Conservation (phyloP, 2,797 vertebrate genomes). For the Chaenodraco wilsoni region DNA sequence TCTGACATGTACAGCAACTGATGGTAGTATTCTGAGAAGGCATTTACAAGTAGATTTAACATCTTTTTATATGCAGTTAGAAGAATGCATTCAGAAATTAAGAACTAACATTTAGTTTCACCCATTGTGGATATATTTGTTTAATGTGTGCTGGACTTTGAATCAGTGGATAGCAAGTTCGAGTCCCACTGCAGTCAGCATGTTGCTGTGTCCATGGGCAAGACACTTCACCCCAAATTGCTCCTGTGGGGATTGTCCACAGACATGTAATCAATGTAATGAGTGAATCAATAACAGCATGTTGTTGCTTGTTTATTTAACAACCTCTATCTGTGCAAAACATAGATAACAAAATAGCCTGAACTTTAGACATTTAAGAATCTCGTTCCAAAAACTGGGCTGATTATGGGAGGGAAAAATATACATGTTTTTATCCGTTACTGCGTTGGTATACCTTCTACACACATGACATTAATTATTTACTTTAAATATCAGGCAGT, state of each 20-base stretch:
- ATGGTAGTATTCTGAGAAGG: neutral
- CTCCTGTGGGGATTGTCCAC: too few species aligned
- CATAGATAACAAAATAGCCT: neutral
- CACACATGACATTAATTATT: neutral
- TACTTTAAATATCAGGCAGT: neutral
- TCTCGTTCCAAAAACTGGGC: neutral
- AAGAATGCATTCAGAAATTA: too few species aligned
- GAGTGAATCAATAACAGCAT: neutral
- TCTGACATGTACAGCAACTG: neutral
- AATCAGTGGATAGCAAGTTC: too few species aligned
- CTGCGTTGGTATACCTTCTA: neutral
- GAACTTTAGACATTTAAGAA: neutral
- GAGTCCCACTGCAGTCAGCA: too few species aligned
- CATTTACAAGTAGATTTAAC: neutral
- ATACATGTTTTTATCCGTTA: neutral
- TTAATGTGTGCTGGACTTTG: neutral
- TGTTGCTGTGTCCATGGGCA: too few species aligned
- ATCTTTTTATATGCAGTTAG: too few species aligned
- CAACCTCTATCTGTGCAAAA: neutral
- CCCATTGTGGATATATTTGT: neutral
- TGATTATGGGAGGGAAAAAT: neutral
- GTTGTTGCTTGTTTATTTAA: neutral
- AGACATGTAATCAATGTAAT: too few species aligned
- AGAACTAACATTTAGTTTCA: neutral
- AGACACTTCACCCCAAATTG: too few species aligned